A percentile compares a stretch with the other conserved stretches of the same genome.
These are phyloP conservation scores for Achatina immaculata DNA, from an alignment of 1,140 invertebrate genomes.

Conservation along the genomic window DNA sequence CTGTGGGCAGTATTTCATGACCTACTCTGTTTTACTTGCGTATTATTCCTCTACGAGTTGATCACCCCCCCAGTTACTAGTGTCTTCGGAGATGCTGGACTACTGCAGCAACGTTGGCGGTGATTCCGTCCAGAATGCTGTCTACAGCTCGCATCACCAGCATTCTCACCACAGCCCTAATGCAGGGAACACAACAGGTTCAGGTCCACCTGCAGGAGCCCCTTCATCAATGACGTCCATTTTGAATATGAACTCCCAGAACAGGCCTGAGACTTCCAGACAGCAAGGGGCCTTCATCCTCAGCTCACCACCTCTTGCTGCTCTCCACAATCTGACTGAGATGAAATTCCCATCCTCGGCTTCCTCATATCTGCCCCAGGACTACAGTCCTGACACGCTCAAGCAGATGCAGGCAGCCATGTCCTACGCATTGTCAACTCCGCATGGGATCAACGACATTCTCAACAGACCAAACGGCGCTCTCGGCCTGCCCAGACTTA, in stretches of 20 bases:
- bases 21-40: too few species aligned
- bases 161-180: conserved; percentile 19
- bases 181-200: too few species aligned
- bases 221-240: conserved; percentile 75
- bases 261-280: conserved; percentile 64
- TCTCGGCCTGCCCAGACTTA: conserved; percentile 70
- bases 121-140: conserved; percentile 30
- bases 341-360: conserved; percentile 76
- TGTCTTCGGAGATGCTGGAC: conserved; percentile 39
- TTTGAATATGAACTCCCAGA: conserved; percentile 71
- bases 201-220: background rate
- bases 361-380: conserved; percentile 59
- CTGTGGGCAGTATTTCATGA: too few species aligned
- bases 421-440: conserved; percentile 78
- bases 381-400: conserved; percentile 58
- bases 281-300: conserved; percentile 76
- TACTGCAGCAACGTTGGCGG: conserved; percentile 38
- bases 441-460: conserved; percentile 96
- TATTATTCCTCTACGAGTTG: too few species aligned
- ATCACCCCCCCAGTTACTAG: too few species aligned
- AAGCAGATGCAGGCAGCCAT: conserved; percentile 59
- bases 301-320: conserved; percentile 85
- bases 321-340: conserved; percentile 94
- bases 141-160: conserved; percentile 51
- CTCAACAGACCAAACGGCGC: conserved; percentile 81